Conservation (phyloP, 2,888 invertebrate genomes). For the Lithodes maja region DNA sequence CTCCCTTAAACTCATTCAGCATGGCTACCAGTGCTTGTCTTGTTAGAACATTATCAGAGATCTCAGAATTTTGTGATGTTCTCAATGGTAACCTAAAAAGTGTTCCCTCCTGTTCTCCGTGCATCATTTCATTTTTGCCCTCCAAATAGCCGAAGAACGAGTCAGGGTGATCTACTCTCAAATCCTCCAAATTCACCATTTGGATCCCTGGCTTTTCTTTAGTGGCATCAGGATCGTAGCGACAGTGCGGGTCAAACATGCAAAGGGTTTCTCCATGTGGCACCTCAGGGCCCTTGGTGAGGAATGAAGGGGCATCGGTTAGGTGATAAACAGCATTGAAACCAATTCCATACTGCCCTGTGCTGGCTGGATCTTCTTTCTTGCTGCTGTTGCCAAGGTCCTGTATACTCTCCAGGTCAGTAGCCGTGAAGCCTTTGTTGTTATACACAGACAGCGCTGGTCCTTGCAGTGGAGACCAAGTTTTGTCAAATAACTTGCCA, state of each 20-base stretch:
- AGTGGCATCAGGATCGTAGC: conserved; percentile 35
- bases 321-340: conserved; percentile 56
- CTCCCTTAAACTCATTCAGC: conserved; percentile 34
- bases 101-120: conserved; percentile 33
- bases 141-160: conserved; percentile 41
- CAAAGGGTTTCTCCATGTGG: conserved; percentile 46
- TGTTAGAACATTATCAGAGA: conserved; percentile 2
- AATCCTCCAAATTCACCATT: conserved; percentile 15
- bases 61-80: conserved; percentile 2
- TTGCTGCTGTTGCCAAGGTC: conserved; percentile 45
- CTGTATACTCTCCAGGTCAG: conserved; percentile 41
- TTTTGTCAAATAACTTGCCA: conserved; percentile 35
- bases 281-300: conserved; percentile 38
- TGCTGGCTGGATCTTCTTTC: conserved; percentile 38
- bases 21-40: neutral
- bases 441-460: conserved; percentile 50
- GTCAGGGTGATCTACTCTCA: conserved; percentile 41
- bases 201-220: conserved; percentile 31
- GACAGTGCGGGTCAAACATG: conserved; percentile 56
- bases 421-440: conserved; percentile 45
- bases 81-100: conserved; percentile 45
- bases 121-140: neutral
- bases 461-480: conserved; percentile 39
- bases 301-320: conserved; percentile 53
- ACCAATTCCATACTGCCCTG: conserved; percentile 56